A percentile compares a stretch with the other conserved stretches of the same genome.
Evolutionary conservation across 2,797 vertebrate species (phyloP).

Genomic region (Parotocinclus haroldoi): DNA sequence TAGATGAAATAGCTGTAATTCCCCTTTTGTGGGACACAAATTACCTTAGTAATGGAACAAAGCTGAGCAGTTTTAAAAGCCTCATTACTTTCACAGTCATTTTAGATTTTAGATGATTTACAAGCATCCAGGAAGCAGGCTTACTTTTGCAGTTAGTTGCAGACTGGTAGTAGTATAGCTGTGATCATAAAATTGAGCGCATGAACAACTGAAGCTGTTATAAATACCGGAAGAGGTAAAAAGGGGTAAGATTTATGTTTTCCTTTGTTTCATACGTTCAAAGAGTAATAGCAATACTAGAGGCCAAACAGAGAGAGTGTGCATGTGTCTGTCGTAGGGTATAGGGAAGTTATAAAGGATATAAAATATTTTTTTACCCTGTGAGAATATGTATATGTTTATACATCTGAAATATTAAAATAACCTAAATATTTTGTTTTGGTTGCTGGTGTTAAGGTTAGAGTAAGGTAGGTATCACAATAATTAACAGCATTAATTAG

Average conservation of each 20-base stretch:
- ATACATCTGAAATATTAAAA: too few species aligned
- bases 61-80: constrained; percentile 11
- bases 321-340: too few species aligned
- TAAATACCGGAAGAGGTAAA: constrained; percentile 17
- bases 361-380: too few species aligned
- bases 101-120: constrained; percentile 36
- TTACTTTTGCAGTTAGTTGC: constrained; percentile 17
- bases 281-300: too few species aligned
- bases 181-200: constrained; percentile 12
- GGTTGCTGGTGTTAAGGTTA: too few species aligned
- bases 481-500: too few species aligned
- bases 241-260: not conserved
- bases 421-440: too few species aligned
- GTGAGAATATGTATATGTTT: too few species aligned
- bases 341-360: too few species aligned
- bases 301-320: too few species aligned
- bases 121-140: constrained; percentile 28
- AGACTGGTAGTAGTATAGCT: constrained; percentile 17
- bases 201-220: constrained; percentile 25
- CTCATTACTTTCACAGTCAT: constrained; percentile 12
- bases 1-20: constrained; percentile 18
- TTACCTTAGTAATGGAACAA: not conserved
- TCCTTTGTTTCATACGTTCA: too few species aligned
- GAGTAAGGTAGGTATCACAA: too few species aligned
- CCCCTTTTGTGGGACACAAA: constrained; percentile 6